Evolutionary conservation across 2,113 vertebrate genomes (phyloP).

Genomic region (Paraplagusia blochii): DNA sequence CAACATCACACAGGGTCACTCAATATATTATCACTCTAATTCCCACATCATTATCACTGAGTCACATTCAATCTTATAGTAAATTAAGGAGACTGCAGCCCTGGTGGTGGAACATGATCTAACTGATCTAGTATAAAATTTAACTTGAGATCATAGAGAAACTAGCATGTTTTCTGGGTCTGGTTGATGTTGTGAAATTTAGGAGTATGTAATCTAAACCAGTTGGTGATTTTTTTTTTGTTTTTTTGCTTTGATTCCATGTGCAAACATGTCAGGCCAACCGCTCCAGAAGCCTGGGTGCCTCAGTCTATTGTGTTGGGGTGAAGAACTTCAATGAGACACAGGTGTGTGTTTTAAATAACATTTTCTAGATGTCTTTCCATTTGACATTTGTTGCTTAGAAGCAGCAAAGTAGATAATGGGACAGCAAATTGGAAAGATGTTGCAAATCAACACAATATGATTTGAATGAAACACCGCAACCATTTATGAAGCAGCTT

Average conservation of each 20-base stretch:
- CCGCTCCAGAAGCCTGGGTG: conserved; percentile 90
- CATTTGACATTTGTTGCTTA: neutral
- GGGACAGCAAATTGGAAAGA: neutral
- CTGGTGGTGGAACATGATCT: neutral
- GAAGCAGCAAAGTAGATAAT: neutral
- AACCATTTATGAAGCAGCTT: neutral
- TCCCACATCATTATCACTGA: conserved; percentile 35
- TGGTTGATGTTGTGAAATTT: conserved; percentile 27
- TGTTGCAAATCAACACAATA: too few relatives aligned
- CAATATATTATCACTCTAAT: conserved; percentile 45
- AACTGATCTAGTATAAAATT: conserved; percentile 24
- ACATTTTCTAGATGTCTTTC: conserved; percentile 9
- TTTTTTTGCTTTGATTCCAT: conserved; percentile 52
- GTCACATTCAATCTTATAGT: too few relatives aligned
- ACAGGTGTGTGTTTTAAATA: conserved; percentile 79
- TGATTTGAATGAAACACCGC: conserved; percentile 2
- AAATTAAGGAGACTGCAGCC: too few relatives aligned
- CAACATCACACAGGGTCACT: conserved; percentile 39
- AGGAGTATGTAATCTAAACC: conserved; percentile 44
- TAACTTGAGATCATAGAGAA: neutral
- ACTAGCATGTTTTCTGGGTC: conserved; percentile 23
- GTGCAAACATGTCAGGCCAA: conserved; percentile 82
- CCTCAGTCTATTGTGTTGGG: conserved; percentile 94
- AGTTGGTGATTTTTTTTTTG: conserved; percentile 51
- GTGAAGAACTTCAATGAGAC: conserved; percentile 99